Base-by-base conservation (phyloP, 2,113 vertebrate species). In the Panthera tigris region DNA sequence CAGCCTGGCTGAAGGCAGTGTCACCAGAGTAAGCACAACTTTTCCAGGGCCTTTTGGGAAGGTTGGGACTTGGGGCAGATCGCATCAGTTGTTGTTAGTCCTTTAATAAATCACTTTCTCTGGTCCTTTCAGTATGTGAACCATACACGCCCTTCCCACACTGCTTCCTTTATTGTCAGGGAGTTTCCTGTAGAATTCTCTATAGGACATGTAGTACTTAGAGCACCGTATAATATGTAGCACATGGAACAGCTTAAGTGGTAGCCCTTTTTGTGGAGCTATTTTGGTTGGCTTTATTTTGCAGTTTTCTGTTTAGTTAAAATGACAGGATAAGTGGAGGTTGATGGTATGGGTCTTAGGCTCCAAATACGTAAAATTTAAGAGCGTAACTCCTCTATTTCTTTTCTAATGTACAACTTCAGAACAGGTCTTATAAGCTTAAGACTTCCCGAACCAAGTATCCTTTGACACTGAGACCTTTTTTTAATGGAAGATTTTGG, bases 1-100 rank as follows among this genome's bases (percentile, higher is more conserved):
- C 13, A 98, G 98, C 95, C 99, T 99, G 95, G 98, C 99, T 9
- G 99, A 99, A 97, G 99, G 99, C 97, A 98, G 36, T 7, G 71
- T 99, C 94, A 99, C 99, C 39, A 99, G 98, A 92, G 99, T 99
- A 98, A 99, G 99, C 92, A 74, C 66, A 83, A 7, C 55, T 63
- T 29, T 25, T 16, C 29, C 21, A 13, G 4, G 39, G 16, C 18
- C 15, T 89, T 36, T 25, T 5, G 25, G 78, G 48, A 81, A 57
- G 76, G 15, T 9, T 27, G 45, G 29, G 71, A 10, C 29, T 50
- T 93, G 13, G 23, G 6, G 55, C 19, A 25, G 29, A n/a, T 27
- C 8, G 33, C 16, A 9, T 76, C 50, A 27, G 0, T 88, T 36
- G 83, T n/a, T 52, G 5, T 63, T 83, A 48, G 21, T 87, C 27